These are phyloP conservation scores for Heliangelus exortis DNA, from an alignment of 2,797 vertebrate species.

Conservation along the genomic window DNA sequence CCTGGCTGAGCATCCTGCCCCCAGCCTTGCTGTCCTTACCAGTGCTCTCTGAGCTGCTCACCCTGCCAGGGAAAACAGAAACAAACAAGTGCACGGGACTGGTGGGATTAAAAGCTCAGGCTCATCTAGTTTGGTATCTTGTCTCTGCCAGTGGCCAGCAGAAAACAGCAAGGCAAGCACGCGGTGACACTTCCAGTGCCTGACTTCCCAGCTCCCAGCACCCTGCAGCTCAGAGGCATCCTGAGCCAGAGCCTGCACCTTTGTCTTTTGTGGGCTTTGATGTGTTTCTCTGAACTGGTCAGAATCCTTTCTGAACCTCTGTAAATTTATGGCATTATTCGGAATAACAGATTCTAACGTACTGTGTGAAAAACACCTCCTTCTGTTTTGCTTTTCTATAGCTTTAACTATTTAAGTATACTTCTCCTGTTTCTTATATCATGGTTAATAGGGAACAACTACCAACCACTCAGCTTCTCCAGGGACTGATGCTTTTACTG, in stretches of 20 bases:
- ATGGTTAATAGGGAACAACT: not conserved
- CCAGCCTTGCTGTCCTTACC: not conserved
- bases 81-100: not conserved
- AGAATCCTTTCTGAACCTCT: not conserved
- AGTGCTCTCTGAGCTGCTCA: accelerated
- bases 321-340: not conserved
- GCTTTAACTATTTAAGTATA: not conserved
- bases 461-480: not conserved
- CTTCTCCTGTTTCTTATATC: not conserved
- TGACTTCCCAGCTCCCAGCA: not conserved
- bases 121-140: not conserved
- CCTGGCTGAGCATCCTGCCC: not conserved
- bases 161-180: not conserved
- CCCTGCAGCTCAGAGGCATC: not conserved
- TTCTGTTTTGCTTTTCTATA: not conserved
- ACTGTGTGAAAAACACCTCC: not conserved
- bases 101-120: not conserved
- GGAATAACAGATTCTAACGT: not conserved
- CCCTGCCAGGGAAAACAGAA: not conserved
- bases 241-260: not conserved
- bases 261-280: not conserved
- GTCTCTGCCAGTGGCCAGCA: not conserved
- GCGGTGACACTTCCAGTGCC: not conserved
- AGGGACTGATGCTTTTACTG: not conserved
- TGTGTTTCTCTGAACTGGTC: not conserved